Evolutionary conservation across 2,797 vertebrate genomes (phyloP).

Genomic region (Cyclura pinguis): DNA sequence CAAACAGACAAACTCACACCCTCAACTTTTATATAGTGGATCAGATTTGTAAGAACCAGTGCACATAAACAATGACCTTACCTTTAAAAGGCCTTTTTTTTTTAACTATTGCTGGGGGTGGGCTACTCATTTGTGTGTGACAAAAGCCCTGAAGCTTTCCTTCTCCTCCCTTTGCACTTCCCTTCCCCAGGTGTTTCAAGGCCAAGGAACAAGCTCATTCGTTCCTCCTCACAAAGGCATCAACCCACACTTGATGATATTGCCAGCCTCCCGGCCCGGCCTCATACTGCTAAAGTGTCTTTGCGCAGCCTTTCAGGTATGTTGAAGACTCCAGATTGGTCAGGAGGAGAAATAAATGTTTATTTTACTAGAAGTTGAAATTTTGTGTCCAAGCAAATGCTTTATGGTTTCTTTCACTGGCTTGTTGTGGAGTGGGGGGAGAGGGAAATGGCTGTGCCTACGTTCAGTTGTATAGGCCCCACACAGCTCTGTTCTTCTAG

Average conservation of each 20-base stretch:
- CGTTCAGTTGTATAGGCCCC: neutral
- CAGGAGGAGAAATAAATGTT: no score
- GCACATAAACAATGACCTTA: neutral
- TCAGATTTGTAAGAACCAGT: neutral
- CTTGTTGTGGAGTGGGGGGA: neutral
- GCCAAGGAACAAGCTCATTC: constrained; percentile 47
- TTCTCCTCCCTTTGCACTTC: neutral
- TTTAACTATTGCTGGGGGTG: no score
- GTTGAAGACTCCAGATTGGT: neutral
- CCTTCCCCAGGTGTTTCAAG: neutral
- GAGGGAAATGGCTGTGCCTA: neutral
- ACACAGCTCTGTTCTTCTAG: neutral
- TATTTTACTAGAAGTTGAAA: neutral
- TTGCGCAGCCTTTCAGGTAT: constrained; percentile 73
- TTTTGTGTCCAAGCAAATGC: neutral
- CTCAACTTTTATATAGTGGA: no score
- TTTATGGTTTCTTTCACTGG: neutral
- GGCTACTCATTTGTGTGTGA: neutral
- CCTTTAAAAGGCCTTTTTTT: no score
- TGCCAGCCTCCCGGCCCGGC: constrained; percentile 26
- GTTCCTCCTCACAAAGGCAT: constrained; percentile 47
- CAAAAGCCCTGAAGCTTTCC: neutral
- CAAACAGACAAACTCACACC: no score
- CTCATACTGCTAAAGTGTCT: constrained; percentile 71
- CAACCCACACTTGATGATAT: neutral